These are phyloP conservation scores for Riptortus pedestris DNA, from an alignment of 1,140 invertebrate genomes.

Conservation along the genomic window DNA sequence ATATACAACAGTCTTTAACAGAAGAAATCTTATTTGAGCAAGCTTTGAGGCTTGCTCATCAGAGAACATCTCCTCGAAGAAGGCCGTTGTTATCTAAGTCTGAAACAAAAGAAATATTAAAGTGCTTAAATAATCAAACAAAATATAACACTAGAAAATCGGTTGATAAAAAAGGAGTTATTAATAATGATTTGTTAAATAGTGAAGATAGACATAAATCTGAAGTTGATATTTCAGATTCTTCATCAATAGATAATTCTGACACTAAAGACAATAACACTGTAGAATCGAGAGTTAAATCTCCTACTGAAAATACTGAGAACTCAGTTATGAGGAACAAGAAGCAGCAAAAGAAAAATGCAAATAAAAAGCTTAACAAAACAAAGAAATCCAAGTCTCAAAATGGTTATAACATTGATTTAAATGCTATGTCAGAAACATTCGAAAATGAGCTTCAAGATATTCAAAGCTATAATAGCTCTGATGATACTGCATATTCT, in stretches of 20 bases:
- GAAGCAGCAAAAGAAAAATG: too few relatives aligned
- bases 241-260: too few relatives aligned
- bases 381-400: not conserved
- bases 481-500: not conserved
- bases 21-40: conserved; percentile 9
- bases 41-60: conserved; percentile 1
- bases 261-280: too few relatives aligned
- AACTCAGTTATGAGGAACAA: too few relatives aligned
- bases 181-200: too few relatives aligned
- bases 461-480: not conserved
- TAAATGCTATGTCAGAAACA: not conserved
- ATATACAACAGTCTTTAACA: conserved; percentile 11
- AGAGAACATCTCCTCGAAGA: conserved; percentile 9
- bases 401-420: not conserved
- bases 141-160: too few relatives aligned
- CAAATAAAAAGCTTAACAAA: not conserved
- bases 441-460: not conserved
- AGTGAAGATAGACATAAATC: too few relatives aligned
- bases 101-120: not conserved
- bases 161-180: too few relatives aligned
- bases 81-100: not conserved
- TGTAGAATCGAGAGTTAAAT: too few relatives aligned
- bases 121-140: too few relatives aligned
- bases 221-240: too few relatives aligned
- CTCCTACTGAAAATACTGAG: too few relatives aligned